Evolutionary conservation across 30 jellyfish, hydroid and myxozoan species (phyloP), one percentile per base, ranked within the genome.

Genomic region (Hydractinia echinata): DNA sequence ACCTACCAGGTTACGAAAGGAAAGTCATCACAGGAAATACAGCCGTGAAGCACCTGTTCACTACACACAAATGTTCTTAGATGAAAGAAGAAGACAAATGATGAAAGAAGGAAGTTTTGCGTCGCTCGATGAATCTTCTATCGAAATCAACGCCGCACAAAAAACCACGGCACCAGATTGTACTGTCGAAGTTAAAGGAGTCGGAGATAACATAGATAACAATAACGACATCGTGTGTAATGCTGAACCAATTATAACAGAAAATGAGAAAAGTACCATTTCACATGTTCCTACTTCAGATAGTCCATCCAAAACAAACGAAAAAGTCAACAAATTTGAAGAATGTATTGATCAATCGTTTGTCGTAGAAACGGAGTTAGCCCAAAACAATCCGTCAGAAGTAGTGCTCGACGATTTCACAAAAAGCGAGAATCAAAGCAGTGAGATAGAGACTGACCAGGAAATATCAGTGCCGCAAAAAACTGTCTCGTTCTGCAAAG

Each of bases 41-140:
- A 80, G 87, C 5, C 51, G 87, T 21, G 87, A 80, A 80, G 69
- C 53, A 8, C 87, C 72, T 8, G 87, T 80, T 1, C 87, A 68
- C 0, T 80, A 80, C 44, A 80, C 87, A 5, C 74, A 80, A 16
- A 64, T 21, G 84, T 21, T 66, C 51, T 61, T 53, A 62, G 85
- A 77, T 11, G 81, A 72, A 30, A 30, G 44, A 30, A 30, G 44
- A 30, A 30, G 44, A 2, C 44, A 30, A 30, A 30, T 30, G 44
- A 30, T 30, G 44, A 30, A 30, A 30, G 44, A 30, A 30, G 44
- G 44, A 30, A 30, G 44, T 30, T 30, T 30, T 30, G 18, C 19
- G 19, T n/a, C 39, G 19, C 1, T 64, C 51, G 19, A n/a, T 7
- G 74, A 64, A 64, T 2, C 19, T 7, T 44, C 19, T 7, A 64